Base-by-base conservation (phyloP, 1,140 invertebrate genomes). In the Thaumatotibia leucotreta region DNA sequence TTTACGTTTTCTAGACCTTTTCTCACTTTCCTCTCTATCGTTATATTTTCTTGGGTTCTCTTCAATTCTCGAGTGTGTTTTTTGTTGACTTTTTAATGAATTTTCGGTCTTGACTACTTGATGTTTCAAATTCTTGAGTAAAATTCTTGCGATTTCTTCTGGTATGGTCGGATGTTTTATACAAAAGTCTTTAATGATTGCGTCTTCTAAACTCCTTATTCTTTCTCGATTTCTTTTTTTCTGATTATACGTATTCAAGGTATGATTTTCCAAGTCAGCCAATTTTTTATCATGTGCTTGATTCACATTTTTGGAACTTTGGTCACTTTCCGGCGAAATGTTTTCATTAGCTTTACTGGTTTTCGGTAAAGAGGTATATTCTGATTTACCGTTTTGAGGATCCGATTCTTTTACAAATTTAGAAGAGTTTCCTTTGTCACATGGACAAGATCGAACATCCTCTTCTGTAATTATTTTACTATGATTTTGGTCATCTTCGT, bases 101-200 rank as follows among this genome's bases (percentile, higher is more conserved):
- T 14, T 31, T 29, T 61, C 20, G 31, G 49, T 32, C 10, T 63
- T 65, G 17, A 35, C 9, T 6, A 50, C 2, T n/a, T 70, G 68
- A 11, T 20, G 32, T 61, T 52, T 64, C 4, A 70, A 33, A 20
- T 70, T 66, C 32, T 39, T 22, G 0, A 71, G 32, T 10, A 71
- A 58, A n/a, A 31, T 58, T 27, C 65, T 67, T 0, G 67, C 65
- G 20, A 73, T 65, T 17, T 69, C 54, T 73, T 75, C 67, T n/a
- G 73, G 69, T 22, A 70, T 63, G 17, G 64, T 58, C 1, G 76
- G 68, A 17, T 70, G 67, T 39, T 67, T 74, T 20, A 50, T 66
- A 11, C 32, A 22, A 22, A 75, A 67, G 31, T 77, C 71, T 58
- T 39, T 63, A 22, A 73, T 63, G 9, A 73, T 31, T 31, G 10